Base-by-base conservation (phyloP, 2,113 vertebrate genomes). In the Eulacestoma nigropectus region DNA sequence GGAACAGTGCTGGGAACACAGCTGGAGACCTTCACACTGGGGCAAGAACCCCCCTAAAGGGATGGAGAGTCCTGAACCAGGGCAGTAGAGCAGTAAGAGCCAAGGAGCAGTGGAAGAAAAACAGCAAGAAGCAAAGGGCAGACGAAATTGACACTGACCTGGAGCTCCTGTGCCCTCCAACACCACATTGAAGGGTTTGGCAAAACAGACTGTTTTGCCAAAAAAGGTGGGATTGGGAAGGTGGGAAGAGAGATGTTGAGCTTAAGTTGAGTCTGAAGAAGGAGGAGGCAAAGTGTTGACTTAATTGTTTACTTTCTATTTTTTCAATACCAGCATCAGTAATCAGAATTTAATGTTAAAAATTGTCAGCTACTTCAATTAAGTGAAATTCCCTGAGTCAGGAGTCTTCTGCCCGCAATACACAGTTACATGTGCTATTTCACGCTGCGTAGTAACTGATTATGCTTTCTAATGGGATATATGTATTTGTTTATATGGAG, bases 111-210 rank as follows among this genome's bases (percentile, higher is more conserved):
- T 27, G 21, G n/a, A 76, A 63, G 30, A 59, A 56, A 89, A 60
- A 3, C 15, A 59, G 26, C 14, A 42, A 47, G 47, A 93, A 67
- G 5, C 2, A 57, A 77, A 25, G 11, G 12, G 27, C 4, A 47
- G 35, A 18, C 22, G 9, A 57, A 87, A n/a, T 35, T 46, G 26
- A 9, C 19, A 5, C 15, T 49, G n/a, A 42, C 7, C 9, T 9
- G 0, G 7, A 30, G 32, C 6, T 72, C 23, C 33, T 81, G 23
- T 0, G 2, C 6, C 12, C 1, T 19, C 12, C 25, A 62, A 11
- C 7, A 23, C 9, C 0, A 0, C 16, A 10, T 27, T 42, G 52
- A 72, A 88, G n/a, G 8, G 15, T 62, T 57, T 78, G n/a, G 10
- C 22, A 59, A 76, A 89, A 63, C 15, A 49, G 19, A 32, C n/a